A percentile compares a stretch with the other conserved stretches of the same genome.
These are phyloP conservation scores for Sturmia bella DNA, from an alignment of 2,888 invertebrate genomes.

Conservation along the genomic window DNA sequence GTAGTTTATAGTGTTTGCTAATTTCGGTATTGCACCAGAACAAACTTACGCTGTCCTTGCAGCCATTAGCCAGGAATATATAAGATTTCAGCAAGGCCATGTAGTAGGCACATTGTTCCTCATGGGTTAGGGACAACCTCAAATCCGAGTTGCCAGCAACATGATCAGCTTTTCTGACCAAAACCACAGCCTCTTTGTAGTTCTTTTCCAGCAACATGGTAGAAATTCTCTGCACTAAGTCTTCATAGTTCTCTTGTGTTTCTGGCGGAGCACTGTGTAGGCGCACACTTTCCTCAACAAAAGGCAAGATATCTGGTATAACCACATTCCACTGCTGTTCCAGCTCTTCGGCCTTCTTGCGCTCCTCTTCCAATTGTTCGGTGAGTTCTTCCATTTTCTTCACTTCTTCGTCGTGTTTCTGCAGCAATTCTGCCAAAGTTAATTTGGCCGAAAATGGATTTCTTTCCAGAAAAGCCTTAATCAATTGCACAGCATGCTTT, in stretches of 20 bases:
- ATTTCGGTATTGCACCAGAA: background rate
- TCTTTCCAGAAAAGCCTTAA: slow-evolving; percentile 88
- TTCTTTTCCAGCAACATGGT: slow-evolving; percentile 77
- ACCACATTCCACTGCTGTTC: slow-evolving; percentile 82
- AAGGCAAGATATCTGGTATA: slow-evolving; percentile 76
- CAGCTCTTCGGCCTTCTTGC: slow-evolving; percentile 82
- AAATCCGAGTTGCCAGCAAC: slow-evolving; percentile 78
- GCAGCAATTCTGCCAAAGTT: slow-evolving; percentile 84
- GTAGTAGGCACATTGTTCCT: slow-evolving; percentile 79
- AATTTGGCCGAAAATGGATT: slow-evolving; percentile 92
- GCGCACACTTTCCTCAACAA: slow-evolving; percentile 76
- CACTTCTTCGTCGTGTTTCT: slow-evolving; percentile 83
- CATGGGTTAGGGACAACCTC: slow-evolving; percentile 74
- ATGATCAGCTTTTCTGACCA: slow-evolving; percentile 79
- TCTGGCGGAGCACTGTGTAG: slow-evolving; percentile 73
- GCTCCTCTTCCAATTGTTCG: slow-evolving; percentile 84
- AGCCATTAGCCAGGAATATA: slow-evolving; percentile 78
- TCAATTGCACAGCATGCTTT: slow-evolving; percentile 86
- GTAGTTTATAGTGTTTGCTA: background rate
- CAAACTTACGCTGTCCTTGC: slow-evolving; percentile 77
- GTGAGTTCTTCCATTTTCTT: slow-evolving; percentile 80
- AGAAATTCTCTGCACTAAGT: slow-evolving; percentile 76
- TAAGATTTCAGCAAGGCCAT: slow-evolving; percentile 79
- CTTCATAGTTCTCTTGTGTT: slow-evolving; percentile 78
- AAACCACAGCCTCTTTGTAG: slow-evolving; percentile 77